Evolutionary conservation across 2,888 invertebrate genomes (phyloP).

Genomic region (Glaucopsyche alexis): DNA sequence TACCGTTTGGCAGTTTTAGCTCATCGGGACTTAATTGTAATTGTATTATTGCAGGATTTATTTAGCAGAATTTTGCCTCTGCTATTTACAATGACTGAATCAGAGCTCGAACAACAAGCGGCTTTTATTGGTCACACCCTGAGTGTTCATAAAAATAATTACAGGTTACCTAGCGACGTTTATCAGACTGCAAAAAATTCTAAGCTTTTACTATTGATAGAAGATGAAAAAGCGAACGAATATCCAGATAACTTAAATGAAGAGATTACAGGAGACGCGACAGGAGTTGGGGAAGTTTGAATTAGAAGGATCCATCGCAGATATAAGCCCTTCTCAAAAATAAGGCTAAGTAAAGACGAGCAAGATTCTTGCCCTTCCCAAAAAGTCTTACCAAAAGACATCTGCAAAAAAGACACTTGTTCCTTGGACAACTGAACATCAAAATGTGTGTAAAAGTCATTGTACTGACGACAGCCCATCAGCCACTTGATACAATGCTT

Average conservation of each 20-base stretch:
- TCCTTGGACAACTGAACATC: slow-evolving; percentile 43
- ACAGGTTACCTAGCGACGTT: slow-evolving; percentile 43
- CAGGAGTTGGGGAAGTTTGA: background rate
- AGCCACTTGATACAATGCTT: slow-evolving; percentile 39
- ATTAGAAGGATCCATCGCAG: background rate
- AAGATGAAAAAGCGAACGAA: background rate
- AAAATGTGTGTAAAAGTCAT: slow-evolving; percentile 44
- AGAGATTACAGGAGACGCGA: background rate
- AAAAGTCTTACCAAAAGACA: slow-evolving; percentile 39
- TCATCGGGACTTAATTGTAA: too few relatives aligned
- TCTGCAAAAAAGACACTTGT: too few relatives aligned
- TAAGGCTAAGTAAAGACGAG: too few relatives aligned
- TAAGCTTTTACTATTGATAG: background rate
- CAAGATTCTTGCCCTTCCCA: too few relatives aligned
- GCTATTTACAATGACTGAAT: slow-evolving; percentile 45
- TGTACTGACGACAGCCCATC: slow-evolving; percentile 43
- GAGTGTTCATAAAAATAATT: slow-evolving; percentile 39
- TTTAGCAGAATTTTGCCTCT: slow-evolving; percentile 48
- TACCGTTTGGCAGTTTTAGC: too few relatives aligned
- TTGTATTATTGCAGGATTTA: too few relatives aligned
- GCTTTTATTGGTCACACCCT: slow-evolving; percentile 44
- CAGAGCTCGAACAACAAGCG: slow-evolving; percentile 46
- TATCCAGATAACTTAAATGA: background rate
- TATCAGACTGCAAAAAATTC: background rate
- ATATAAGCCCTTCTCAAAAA: too few relatives aligned